Conservation (phyloP, 2,797 vertebrate species). For the Macropodus opercularis region DNA sequence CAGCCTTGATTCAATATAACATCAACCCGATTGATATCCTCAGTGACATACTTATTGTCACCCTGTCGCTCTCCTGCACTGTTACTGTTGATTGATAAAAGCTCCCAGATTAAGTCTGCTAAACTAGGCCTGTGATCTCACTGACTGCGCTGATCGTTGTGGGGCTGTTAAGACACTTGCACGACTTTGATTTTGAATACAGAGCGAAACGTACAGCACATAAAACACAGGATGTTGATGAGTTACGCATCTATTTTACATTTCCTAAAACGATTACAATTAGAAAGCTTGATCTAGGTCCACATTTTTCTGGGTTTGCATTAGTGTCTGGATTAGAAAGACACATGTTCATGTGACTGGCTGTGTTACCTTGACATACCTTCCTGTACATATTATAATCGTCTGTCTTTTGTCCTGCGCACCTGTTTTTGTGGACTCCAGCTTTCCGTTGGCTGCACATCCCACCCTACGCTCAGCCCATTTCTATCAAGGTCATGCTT, state of each 20-base stretch:
- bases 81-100: slow-evolving; percentile 37
- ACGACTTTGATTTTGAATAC: slow-evolving; percentile 11
- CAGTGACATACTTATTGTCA: slow-evolving; percentile 10
- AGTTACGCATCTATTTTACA: too few species aligned
- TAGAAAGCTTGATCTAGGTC: background rate
- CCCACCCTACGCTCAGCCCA: slow-evolving; percentile 9
- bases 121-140: slow-evolving; percentile 25
- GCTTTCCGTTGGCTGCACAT: slow-evolving; percentile 26
- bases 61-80: background rate
- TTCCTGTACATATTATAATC: slow-evolving; percentile 27
- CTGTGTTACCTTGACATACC: slow-evolving; percentile 9
- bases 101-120: slow-evolving; percentile 26
- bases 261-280: too few species aligned
- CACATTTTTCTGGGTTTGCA: background rate
- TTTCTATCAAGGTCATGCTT: slow-evolving; percentile 54
- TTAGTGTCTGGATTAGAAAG: background rate
- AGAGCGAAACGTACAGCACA: background rate
- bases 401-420: background rate
- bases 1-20: slow-evolving; percentile 24
- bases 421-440: slow-evolving; percentile 16
- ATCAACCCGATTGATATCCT: slow-evolving; percentile 26
- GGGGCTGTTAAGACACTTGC: slow-evolving; percentile 18
- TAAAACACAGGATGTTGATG: background rate
- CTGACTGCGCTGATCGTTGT: slow-evolving; percentile 20
- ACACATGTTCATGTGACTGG: too few species aligned